Percentiles rank a stretch among this genome's conserved stretches.
phyloP scores from a whole-genome alignment of 2,888 invertebrate species.

The Plusia festucae region DNA sequence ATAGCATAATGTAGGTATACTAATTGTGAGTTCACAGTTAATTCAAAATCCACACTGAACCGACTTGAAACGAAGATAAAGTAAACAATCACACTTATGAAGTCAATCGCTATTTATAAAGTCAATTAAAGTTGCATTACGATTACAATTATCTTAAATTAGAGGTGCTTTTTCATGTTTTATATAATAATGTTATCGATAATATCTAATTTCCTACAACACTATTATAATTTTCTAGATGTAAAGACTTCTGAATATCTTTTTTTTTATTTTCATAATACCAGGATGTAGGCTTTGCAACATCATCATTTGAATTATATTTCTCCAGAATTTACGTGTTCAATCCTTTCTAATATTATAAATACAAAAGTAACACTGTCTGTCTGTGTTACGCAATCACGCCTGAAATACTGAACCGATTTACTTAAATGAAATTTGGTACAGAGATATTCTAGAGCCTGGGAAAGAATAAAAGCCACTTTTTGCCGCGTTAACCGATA shows the following conservation, averaged over 20 bases:
- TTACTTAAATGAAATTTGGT: too few species aligned
- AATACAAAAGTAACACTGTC: too few species aligned
- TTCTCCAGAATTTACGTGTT: not conserved
- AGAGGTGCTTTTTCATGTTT: not conserved
- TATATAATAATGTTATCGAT: not conserved
- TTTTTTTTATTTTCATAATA: not conserved
- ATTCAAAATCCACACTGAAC: not conserved
- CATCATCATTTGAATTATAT: not conserved
- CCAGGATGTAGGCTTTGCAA: not conserved
- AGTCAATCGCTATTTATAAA: constrained; percentile 3
- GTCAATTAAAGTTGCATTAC: constrained; percentile 23
- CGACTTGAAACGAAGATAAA: not conserved
- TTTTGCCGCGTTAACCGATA: too few species aligned
- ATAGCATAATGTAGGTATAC: not conserved
- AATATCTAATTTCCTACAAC: constrained; percentile 7
- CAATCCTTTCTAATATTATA: too few species aligned
- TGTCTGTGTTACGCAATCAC: too few species aligned
- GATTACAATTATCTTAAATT: constrained; percentile 22
- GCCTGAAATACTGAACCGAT: too few species aligned
- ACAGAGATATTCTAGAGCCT: too few species aligned
- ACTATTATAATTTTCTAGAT: constrained; percentile 17
- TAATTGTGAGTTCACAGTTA: not conserved
- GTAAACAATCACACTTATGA: constrained; percentile 3
- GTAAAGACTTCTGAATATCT: constrained; percentile 17
- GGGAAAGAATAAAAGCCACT: too few species aligned